Conservation (phyloP, 2,797 vertebrate species). For the Heliangelus exortis region DNA sequence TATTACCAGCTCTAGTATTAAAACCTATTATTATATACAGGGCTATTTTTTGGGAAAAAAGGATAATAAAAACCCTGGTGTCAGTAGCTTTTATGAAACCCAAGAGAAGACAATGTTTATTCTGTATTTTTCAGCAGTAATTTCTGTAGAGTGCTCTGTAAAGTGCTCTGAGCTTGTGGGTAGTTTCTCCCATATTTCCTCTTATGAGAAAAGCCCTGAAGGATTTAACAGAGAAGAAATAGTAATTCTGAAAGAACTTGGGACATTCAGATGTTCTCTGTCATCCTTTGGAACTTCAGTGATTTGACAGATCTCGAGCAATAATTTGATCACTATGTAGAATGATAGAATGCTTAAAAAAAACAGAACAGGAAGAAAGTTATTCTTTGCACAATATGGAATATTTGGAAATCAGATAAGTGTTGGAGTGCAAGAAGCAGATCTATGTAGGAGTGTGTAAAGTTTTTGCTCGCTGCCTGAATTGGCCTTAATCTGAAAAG, state of each 20-base stretch:
- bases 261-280: neutral
- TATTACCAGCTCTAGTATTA: neutral
- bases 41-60: neutral
- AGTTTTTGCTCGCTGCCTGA: neutral
- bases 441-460: rapidly evolving
- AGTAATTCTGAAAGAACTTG: neutral
- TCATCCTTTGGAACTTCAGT: neutral
- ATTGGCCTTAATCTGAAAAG: neutral
- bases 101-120: neutral
- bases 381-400: neutral
- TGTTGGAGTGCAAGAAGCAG: neutral
- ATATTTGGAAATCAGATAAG: neutral
- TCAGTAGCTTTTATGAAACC: slow-evolving; percentile 7
- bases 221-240: neutral
- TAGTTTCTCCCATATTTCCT: neutral
- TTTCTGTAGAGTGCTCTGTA: neutral
- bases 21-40: neutral
- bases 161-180: neutral
- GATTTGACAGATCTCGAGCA: neutral
- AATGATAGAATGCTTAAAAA: neutral
- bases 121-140: neutral
- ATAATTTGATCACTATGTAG: neutral
- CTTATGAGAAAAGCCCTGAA: neutral
- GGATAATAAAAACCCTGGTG: neutral
- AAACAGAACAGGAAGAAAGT: neutral